phyloP scores from a whole-genome alignment of 2,113 vertebrate species.

The Recurvirostra avosetta region DNA sequence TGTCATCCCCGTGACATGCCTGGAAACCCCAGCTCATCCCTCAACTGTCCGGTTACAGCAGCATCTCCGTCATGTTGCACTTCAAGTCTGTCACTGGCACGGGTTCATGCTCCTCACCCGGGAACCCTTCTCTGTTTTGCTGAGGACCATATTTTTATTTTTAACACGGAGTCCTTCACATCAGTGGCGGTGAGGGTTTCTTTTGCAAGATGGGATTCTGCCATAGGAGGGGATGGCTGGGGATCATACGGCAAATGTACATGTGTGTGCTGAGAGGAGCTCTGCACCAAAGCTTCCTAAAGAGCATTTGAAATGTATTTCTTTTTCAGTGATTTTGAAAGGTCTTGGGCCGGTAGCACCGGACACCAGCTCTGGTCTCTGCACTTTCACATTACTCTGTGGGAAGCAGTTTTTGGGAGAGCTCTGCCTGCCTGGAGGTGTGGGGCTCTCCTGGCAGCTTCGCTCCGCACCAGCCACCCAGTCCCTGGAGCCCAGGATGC shows the following conservation, averaged over 20 bases:
- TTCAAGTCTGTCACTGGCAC: conserved; percentile 42
- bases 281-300: not conserved
- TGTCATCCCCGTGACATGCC: conserved; percentile 72
- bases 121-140: conserved; percentile 3
- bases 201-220: not conserved
- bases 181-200: not conserved
- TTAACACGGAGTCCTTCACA: not conserved
- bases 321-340: not conserved
- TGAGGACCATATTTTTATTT: conserved; percentile 49
- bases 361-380: not conserved
- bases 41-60: conserved; percentile 57
- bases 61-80: conserved; percentile 38
- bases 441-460: not conserved
- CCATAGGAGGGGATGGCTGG: not conserved
- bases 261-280: rapidly evolving
- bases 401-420: not conserved
- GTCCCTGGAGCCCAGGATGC: not conserved
- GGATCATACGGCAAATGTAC: not conserved
- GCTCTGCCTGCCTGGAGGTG: not conserved
- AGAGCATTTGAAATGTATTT: too few species aligned
- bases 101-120: not conserved
- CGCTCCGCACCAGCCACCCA: rapidly evolving
- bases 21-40: conserved; percentile 55
- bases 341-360: too few species aligned
- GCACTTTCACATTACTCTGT: not conserved